A percentile compares a stretch with the other conserved stretches of the same genome.
Evolutionary conservation across 2,888 invertebrate genomes (phyloP).

Genomic region (Sminthurinus aureus): DNA sequence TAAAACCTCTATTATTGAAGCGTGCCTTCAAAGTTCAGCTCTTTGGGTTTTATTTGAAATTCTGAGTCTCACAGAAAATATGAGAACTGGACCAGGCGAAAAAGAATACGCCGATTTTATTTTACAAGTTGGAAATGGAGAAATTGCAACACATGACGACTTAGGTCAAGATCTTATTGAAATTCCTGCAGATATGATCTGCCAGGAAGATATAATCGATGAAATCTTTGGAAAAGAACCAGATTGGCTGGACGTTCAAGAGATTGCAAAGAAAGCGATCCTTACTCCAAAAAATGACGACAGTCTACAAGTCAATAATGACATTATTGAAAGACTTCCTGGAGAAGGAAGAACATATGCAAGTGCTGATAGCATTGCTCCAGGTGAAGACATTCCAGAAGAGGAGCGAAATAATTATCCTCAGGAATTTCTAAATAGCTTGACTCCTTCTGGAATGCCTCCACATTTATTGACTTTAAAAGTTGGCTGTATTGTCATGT

Average conservation of each 20-base stretch:
- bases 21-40: background rate
- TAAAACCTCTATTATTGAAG: background rate
- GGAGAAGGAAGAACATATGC: background rate
- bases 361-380: background rate
- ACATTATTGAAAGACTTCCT: background rate
- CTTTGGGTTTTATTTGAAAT: background rate
- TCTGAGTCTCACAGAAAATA: background rate
- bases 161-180: background rate
- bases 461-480: conserved; percentile 30
- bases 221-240: background rate
- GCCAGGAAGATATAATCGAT: background rate
- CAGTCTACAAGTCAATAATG: background rate
- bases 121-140: conserved; percentile 16
- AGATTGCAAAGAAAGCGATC: background rate
- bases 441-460: conserved; percentile 11
- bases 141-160: background rate
- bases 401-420: background rate
- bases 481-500: conserved; percentile 52
- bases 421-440: background rate
- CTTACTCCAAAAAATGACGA: background rate
- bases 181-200: background rate
- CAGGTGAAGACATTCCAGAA: background rate
- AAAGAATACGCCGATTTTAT: background rate
- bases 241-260: too few species aligned
- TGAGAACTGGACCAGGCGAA: background rate